Evolutionary conservation across 1,140 invertebrate species (phyloP).

Genomic region (Bombus ignitus): DNA sequence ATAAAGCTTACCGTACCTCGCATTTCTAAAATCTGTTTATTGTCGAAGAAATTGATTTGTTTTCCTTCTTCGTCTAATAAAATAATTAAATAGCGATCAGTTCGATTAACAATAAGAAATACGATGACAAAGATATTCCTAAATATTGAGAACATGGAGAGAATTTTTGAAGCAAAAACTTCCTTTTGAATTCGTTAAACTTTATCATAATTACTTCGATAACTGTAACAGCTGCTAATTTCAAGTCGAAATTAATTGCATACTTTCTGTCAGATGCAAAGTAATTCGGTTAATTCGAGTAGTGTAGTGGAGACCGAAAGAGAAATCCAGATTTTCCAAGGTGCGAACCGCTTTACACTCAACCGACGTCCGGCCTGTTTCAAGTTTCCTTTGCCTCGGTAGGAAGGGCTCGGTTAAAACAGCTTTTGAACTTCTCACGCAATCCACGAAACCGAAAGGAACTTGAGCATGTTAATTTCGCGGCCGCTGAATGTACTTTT

Average conservation of each 20-base stretch:
- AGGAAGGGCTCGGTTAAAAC: constrained; percentile 6
- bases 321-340: neutral
- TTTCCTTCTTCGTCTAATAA: no score
- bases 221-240: neutral
- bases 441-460: neutral
- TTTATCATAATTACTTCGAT: no score
- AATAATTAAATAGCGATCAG: neutral
- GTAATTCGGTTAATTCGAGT: no score
- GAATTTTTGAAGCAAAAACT: rapidly evolving
- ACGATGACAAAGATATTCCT: neutral
- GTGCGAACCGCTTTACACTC: constrained; percentile 15
- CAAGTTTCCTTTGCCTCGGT: neutral
- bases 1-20: no score
- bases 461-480: constrained; percentile 22
- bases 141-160: neutral
- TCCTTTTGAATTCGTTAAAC: neutral
- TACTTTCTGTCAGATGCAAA: neutral
- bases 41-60: no score
- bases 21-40: no score
- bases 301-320: neutral
- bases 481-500: neutral
- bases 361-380: neutral
- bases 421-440: constrained; percentile 19
- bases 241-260: neutral
- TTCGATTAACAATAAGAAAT: neutral